Evolutionary conservation across 1,140 invertebrate genomes (phyloP).

Genomic region (Drosophila dunni): DNA sequence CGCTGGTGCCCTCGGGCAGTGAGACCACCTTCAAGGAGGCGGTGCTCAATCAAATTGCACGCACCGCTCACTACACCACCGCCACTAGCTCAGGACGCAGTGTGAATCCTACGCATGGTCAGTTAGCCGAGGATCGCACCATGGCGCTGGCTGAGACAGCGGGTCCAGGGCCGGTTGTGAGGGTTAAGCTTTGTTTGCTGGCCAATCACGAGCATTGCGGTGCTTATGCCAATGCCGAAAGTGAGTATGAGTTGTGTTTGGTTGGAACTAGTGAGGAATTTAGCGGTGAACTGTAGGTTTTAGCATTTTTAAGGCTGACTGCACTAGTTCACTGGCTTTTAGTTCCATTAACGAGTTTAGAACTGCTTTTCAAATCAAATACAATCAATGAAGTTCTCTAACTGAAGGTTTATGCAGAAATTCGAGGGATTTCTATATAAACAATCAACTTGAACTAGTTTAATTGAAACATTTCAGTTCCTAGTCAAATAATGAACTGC

Average conservation of each 20-base stretch:
- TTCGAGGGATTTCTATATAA: too few species aligned
- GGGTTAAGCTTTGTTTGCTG: conserved; percentile 92
- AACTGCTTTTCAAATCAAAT: too few species aligned
- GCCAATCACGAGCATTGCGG: conserved; percentile 92
- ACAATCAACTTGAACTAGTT: too few species aligned
- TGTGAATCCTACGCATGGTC: conserved; percentile 84
- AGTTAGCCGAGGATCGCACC: conserved; percentile 85
- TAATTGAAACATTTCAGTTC: too few species aligned
- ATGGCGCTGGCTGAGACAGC: conserved; percentile 85
- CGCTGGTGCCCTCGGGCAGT: conserved; percentile 88
- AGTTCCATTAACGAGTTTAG: too few species aligned
- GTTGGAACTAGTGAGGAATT: background rate
- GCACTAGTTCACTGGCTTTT: too few species aligned
- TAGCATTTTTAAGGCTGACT: too few species aligned
- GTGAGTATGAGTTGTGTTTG: conserved; percentile 86
- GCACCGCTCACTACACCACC: conserved; percentile 71
- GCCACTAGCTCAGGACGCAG: conserved; percentile 69
- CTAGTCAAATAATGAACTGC: too few species aligned
- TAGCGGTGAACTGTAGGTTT: too few species aligned
- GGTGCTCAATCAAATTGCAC: conserved; percentile 86
- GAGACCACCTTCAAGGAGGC: conserved; percentile 89
- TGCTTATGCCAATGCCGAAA: conserved; percentile 91
- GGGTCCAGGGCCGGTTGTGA: conserved; percentile 87
- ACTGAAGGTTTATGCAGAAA: too few species aligned
- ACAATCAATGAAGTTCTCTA: too few species aligned